Evolutionary conservation across 1,140 invertebrate species (phyloP), one percentile per base, ranked within the genome.

Genomic region (Penaeus indicus): DNA sequence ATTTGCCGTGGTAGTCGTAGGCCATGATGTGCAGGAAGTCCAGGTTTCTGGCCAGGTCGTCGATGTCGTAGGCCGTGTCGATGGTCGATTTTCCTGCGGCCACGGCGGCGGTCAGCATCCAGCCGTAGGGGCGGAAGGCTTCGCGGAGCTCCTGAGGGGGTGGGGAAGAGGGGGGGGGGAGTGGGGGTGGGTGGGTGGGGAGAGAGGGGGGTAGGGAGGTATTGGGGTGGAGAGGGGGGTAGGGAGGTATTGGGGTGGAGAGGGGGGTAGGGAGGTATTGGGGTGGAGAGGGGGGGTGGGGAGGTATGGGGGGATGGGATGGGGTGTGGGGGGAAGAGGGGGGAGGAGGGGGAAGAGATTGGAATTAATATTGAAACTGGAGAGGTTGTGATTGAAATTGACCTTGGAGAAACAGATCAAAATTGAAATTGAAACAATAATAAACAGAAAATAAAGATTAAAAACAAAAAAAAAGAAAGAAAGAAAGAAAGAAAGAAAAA

Each of bases 21-120:
- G 95, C 95, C 97, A 98, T 97, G 89, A 98, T 94, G 91, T 97
- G 97, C 38, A 98, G 95, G 69, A 95, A 96, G 93, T 98, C 96
- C 22, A 98, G 92, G 22, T 91, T 90, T 67, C 91, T 77, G 21
- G 90, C 90, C 78, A 92, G 79, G 77, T 90, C 69, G 22, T 91
- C 89, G 22, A 92, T 90, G 67, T 92, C 91, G 69, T 92, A 92
- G 22, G 92, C 92, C 27, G 85, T 90, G 78, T 92, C 92, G 32
- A 92, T 92, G 18, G 92, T 92, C 18, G 86, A 91, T 79, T 91
- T 92, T 5, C 94, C 94, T 13, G 94, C 94, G 19, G 94, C 93
- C 22, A 95, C 94, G 38, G 95, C 94, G 19, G 94, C 92, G 1
- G 94, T 93, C 10, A 95, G 90, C 3, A 95, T 75, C 92, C 92